phyloP scores from a whole-genome alignment of 2,797 vertebrate genomes.

The Hafferia zeledoni region DNA sequence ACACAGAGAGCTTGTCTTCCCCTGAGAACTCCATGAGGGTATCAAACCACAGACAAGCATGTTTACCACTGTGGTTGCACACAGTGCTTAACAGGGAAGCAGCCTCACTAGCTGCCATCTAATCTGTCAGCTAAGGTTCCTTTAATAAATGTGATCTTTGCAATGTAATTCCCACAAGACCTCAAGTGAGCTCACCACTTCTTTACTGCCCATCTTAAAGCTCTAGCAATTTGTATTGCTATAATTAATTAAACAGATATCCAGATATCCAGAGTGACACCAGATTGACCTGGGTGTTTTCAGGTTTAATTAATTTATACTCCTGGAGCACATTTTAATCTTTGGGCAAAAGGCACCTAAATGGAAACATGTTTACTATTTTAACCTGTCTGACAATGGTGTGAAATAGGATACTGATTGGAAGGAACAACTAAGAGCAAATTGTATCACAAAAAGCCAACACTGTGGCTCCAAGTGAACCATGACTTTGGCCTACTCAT shows the following conservation, averaged over 20 bases:
- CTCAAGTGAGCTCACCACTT: not conserved
- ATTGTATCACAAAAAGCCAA: not conserved
- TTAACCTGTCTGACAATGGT: not conserved
- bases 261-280: not conserved
- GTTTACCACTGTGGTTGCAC: not conserved
- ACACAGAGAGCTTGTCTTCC: not conserved
- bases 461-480: not conserved
- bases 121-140: not conserved
- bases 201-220: not conserved
- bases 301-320: not conserved
- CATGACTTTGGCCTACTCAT: not conserved
- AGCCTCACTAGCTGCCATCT: not conserved
- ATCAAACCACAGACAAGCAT: not conserved
- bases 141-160: not conserved
- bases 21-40: not conserved
- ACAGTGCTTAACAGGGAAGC: not conserved
- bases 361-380: not conserved
- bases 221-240: not conserved
- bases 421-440: not conserved
- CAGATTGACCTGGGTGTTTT: not conserved
- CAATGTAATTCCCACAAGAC: not conserved
- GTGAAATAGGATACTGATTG: not conserved
- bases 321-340: not conserved
- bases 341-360: not conserved
- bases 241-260: not conserved